phyloP scores from a whole-genome alignment of 2,888 invertebrate species.

The Stenodema calcarata region DNA sequence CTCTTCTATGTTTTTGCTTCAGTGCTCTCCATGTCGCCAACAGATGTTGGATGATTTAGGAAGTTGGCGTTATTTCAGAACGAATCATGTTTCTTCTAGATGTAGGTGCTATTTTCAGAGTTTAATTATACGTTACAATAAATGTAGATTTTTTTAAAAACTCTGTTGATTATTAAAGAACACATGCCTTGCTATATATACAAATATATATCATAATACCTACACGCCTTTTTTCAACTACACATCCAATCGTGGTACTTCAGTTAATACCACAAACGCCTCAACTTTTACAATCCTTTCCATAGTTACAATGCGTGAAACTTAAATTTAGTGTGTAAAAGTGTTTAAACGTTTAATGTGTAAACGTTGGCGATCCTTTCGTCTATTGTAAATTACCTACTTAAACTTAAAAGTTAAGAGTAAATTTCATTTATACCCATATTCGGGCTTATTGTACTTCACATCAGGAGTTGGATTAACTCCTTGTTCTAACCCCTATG shows the following conservation, averaged over 20 bases:
- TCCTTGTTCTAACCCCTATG: too few species aligned
- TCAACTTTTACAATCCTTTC: too few species aligned
- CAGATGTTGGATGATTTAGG: not conserved
- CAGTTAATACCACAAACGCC: too few species aligned
- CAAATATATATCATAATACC: not conserved
- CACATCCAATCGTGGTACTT: too few species aligned
- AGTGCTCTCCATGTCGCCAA: not conserved
- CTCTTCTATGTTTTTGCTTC: not conserved
- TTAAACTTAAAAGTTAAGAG: not conserved
- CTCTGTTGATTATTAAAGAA: not conserved
- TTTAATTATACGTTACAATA: not conserved
- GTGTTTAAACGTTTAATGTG: too few species aligned
- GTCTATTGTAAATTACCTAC: not conserved
- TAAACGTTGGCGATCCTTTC: not conserved
- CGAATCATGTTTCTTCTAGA: not conserved
- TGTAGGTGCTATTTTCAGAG: conserved; percentile 2
- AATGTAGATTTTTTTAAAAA: not conserved
- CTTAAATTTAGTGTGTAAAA: too few species aligned
- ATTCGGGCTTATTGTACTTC: too few species aligned
- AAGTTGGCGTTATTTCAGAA: not conserved
- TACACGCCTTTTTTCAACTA: too few species aligned
- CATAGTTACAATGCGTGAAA: too few species aligned
- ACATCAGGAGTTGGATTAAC: too few species aligned
- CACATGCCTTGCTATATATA: not conserved
- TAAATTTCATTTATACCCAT: too few species aligned